Conservation (phyloP, 1,140 invertebrate species). For the Cydia splendana region DNA sequence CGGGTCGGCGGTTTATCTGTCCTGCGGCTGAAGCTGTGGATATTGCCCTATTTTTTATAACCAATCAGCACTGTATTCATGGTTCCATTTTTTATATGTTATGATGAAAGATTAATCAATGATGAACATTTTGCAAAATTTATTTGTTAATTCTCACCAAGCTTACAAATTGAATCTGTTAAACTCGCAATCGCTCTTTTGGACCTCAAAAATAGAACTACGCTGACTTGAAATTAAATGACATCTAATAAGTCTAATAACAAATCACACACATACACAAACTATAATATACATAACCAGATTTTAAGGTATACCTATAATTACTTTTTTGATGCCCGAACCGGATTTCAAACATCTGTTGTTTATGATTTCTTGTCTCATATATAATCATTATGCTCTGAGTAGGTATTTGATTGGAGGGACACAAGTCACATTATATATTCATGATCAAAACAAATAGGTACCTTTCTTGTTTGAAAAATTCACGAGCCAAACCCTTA, state of each 20-base stretch:
- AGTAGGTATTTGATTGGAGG: neutral
- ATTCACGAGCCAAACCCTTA: neutral
- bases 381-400: too few species aligned
- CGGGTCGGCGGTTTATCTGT: constrained; percentile 28
- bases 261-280: too few species aligned
- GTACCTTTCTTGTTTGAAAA: constrained; percentile 18
- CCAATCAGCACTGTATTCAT: constrained; percentile 11
- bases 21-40: constrained; percentile 16
- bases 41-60: constrained; percentile 14
- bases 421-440: neutral
- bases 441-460: neutral
- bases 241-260: too few species aligned
- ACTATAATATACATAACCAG: too few species aligned
- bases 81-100: neutral
- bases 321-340: too few species aligned
- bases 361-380: too few species aligned
- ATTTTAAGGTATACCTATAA: too few species aligned
- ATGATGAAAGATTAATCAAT: neutral
- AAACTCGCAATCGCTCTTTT: neutral
- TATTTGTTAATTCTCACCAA: neutral
- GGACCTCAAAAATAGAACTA: too few species aligned
- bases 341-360: too few species aligned
- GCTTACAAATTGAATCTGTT: neutral
- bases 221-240: too few species aligned
- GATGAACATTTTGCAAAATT: too few species aligned